Base-by-base conservation (phyloP, 2,113 vertebrate genomes). In the Asarcornis scutulata region DNA sequence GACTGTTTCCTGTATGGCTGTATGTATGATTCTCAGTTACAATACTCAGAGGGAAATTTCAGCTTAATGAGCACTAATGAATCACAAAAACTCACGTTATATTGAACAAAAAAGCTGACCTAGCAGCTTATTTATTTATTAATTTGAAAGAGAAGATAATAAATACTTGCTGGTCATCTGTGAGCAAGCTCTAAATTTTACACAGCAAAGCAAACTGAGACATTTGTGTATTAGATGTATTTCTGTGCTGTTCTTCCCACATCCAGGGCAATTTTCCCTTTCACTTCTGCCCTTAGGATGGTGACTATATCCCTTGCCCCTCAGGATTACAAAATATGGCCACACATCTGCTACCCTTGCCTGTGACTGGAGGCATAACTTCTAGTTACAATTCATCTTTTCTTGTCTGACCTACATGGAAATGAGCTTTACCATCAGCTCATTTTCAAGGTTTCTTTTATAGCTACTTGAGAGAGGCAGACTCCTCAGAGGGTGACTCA, bases 51-150 rank as follows among this genome's bases (percentile, higher is more conserved):
- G 83, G 78, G 56, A 64, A 76, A 89, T 73, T 52, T 56, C 58
- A 73, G 15, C 31, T 63, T 94, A 89, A 94, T 85, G 58, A 92
- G 75, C 79, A 68, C 50, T 92, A 92, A 87, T 93, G 67, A 96
- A 89, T 93, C 92, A 93, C 69, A 50, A 66, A 88, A 75, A 2
- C 17, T 81, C 36, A 38, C 22, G 48, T 68, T 72, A 55, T 7
- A 81, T 46, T 32, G 10, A 78, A 76, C 20, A 86, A 84, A 93
- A 92, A 92, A 89, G 76, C 90, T 93, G 91, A 95, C 56, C 74
- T 83, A 58, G 63, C 34, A 79, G 78, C 40, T 50, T 75, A 83
- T 56, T 80, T 56, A 15, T 81, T 72, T 84, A 25, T 84, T 81
- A 82, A 40, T 86, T 74, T 89, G 67, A 62, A 89, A 72, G 68